Evolutionary conservation across 2,113 vertebrate species (phyloP).

Genomic region (Galbula dea): DNA sequence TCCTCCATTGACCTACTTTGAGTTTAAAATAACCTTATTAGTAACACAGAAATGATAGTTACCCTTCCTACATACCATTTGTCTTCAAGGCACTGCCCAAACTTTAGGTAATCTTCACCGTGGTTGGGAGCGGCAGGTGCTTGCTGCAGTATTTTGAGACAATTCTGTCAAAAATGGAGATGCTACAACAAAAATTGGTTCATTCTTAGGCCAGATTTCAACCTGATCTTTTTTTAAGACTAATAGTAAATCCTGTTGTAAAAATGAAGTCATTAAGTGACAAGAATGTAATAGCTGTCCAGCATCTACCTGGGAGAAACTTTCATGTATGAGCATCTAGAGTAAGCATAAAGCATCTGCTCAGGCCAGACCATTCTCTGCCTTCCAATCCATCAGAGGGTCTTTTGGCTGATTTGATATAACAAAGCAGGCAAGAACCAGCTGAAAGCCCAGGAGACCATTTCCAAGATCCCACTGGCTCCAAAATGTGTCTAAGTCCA

Average conservation of each 20-base stretch:
- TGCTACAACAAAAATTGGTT: neutral
- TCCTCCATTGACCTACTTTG: slow-evolving; percentile 31
- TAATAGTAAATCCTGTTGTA: neutral
- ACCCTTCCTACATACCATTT: neutral
- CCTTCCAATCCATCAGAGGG: neutral
- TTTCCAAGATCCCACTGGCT: neutral
- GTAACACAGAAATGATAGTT: slow-evolving; percentile 5
- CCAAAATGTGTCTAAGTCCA: neutral
- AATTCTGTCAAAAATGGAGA: neutral
- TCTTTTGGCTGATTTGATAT: neutral
- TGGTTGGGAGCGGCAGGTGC: neutral
- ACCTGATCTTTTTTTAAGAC: neutral
- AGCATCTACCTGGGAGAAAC: neutral
- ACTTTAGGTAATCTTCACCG: neutral
- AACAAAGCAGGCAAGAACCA: neutral
- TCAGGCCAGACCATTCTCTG: neutral
- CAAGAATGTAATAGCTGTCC: neutral
- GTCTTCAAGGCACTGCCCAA: neutral
- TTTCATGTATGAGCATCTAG: neutral
- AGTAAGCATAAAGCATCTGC: neutral
- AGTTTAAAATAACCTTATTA: slow-evolving; percentile 59
- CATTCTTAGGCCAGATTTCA: neutral
- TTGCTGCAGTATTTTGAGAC: neutral
- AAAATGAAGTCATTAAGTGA: neutral
- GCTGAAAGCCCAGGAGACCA: neutral